Conservation (phyloP, 2,888 invertebrate genomes). For the Anaspis maculata region DNA sequence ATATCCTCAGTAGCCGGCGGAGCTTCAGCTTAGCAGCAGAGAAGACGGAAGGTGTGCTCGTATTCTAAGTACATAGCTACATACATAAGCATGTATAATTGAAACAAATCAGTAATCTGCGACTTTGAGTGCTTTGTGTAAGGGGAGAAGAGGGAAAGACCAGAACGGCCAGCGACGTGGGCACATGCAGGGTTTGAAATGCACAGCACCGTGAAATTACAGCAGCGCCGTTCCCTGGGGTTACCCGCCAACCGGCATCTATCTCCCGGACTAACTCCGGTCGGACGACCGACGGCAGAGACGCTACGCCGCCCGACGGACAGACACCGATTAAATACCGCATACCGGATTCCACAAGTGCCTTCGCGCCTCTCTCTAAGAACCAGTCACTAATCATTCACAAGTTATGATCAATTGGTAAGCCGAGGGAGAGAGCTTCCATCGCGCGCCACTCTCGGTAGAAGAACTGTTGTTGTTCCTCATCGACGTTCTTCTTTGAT, state of each 20-base stretch:
- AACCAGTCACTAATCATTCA: too few species aligned
- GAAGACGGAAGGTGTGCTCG: too few species aligned
- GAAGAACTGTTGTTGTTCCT: too few species aligned
- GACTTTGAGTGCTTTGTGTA: constrained; percentile 11
- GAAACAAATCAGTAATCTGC: constrained; percentile 15
- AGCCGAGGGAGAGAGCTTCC: too few species aligned
- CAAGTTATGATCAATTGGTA: too few species aligned
- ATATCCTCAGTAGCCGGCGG: too few species aligned
- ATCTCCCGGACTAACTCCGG: constrained; percentile 25
- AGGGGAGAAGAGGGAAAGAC: constrained; percentile 4
- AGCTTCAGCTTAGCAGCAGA: too few species aligned
- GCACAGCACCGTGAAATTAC: constrained; percentile 54
- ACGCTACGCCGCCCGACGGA: constrained; percentile 4
- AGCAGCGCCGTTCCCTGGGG: constrained; percentile 40
- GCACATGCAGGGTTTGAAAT: constrained; percentile 41
- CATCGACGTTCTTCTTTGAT: too few species aligned
- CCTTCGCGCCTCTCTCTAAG: too few species aligned
- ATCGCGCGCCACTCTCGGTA: too few species aligned
- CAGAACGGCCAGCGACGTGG: constrained; percentile 7
- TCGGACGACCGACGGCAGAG: constrained; percentile 6
- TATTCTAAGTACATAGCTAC: too few species aligned
- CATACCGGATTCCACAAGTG: too few species aligned
- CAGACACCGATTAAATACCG: constrained; percentile 5
- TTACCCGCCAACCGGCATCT: constrained; percentile 27
- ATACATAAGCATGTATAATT: constrained; percentile 14